Evolutionary conservation across 92 coral and sea anemone species (phyloP), one percentile per base, ranked within the genome.

Genomic region (Parazoanthus darwini): DNA sequence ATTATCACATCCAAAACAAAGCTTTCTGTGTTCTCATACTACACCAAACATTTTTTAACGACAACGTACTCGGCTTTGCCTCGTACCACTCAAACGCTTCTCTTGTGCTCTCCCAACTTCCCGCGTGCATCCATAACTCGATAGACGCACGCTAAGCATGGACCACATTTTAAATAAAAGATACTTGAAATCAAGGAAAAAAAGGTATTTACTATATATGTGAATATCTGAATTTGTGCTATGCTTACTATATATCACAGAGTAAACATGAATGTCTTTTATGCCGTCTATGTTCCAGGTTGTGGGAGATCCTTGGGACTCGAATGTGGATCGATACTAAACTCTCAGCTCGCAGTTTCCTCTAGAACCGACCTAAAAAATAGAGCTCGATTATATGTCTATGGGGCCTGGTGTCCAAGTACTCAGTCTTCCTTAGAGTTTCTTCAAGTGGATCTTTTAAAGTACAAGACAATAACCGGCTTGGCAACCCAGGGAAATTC

Each of bases 401-500:
- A 74, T 67, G 78, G 85, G 15, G 85, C 93, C 3, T 91, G 93
- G 93, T 91, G 93, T 23, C 79, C 91, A 14, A 26, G 35, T 10
- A 77, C 81, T 0, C 20, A 48, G 23, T 88, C 91, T 38, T 72
- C 44, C 29, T 25, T 85, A 4, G 89, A 82, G 48, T 92, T 86
- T 82, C 18, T 92, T 26, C 85, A 92, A 88, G 78, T 88, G 33
- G 85, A 90, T 85, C 74, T 88, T 23, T 71, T 79, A 15, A 66
- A 71, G 77, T 79, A 83, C 74, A 81, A 77, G 33, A 92, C 86
- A 82, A 83, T 92, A 71, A 90, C 92, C 33, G 94, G 94, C 14
- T 39, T 90, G 48, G 92, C 94, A 18, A 90, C 94, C 43, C 94
- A 92, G 88, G 94, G 94, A 58, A 90, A 87, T 81, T 77, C 75